Percentiles rank a stretch among this genome's conserved stretches.
Conservation (phyloP, 2,797 vertebrate genomes). For the Hydrophis major region DNA sequence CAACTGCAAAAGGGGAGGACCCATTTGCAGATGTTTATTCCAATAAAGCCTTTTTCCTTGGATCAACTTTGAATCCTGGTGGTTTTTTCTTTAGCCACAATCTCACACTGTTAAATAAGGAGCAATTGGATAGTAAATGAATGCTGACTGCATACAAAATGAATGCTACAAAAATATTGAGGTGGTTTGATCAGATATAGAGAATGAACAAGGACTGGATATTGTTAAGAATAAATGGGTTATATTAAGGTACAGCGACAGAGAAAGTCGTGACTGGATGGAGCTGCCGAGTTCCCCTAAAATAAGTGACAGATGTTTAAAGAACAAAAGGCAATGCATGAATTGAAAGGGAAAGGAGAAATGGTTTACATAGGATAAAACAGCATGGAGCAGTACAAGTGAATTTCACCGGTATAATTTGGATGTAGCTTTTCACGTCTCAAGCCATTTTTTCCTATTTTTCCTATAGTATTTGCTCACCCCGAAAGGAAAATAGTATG, state of each 20-base stretch:
- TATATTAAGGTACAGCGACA: background rate
- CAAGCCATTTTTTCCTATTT: background rate
- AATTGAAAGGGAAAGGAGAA: background rate
- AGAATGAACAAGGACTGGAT: background rate
- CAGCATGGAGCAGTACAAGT: background rate
- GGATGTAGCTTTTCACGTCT: background rate
- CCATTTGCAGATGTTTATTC: too few relatives aligned
- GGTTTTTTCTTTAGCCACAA: too few relatives aligned
- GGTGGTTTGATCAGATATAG: background rate
- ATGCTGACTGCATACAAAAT: background rate
- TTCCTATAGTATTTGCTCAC: background rate
- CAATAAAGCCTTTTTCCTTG: too few relatives aligned
- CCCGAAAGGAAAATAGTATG: background rate
- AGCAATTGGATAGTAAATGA: background rate
- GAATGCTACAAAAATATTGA: background rate
- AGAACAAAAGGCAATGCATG: background rate
- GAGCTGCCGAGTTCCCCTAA: background rate
- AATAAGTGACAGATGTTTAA: background rate
- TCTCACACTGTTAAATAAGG: background rate
- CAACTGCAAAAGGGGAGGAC: too few relatives aligned
- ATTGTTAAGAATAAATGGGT: background rate
- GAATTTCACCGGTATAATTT: background rate
- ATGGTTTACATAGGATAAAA: background rate
- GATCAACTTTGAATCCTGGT: too few relatives aligned
- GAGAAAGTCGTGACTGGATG: background rate